Evolutionary conservation across 2,797 vertebrate species (phyloP).

Genomic region (Silurus aristotelis): DNA sequence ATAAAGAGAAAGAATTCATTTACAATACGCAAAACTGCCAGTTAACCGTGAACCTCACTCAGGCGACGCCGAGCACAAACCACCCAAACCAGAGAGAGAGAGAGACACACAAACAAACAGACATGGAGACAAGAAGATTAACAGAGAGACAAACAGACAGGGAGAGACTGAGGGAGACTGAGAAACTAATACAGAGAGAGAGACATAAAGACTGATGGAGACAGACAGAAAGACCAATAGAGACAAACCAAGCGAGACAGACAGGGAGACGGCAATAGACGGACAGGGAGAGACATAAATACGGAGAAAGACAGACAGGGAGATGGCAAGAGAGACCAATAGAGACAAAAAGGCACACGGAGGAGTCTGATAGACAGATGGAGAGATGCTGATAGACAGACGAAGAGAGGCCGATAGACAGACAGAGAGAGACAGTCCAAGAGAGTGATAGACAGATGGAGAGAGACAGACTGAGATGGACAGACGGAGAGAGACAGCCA

Average conservation of each 20-base stretch:
- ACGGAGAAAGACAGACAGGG: too few species aligned
- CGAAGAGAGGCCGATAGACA: not conserved
- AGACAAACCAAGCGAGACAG: too few species aligned
- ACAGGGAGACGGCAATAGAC: too few species aligned
- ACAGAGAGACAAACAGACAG: too few species aligned
- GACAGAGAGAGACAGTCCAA: not conserved
- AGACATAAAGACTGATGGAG: too few species aligned
- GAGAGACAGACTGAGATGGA: not conserved
- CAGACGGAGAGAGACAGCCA: not conserved
- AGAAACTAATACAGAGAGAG: too few species aligned
- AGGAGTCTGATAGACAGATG: too few species aligned
- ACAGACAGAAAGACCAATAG: too few species aligned
- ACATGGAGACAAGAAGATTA: not conserved
- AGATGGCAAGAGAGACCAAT: too few species aligned
- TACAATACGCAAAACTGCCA: slow-evolving; percentile 73
- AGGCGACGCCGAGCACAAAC: slow-evolving; percentile 74
- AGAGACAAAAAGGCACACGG: too few species aligned
- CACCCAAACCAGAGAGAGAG: slow-evolving; percentile 57
- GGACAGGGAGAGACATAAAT: too few species aligned
- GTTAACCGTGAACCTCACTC: slow-evolving; percentile 74
- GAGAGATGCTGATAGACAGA: not conserved
- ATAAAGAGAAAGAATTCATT: slow-evolving; percentile 36
- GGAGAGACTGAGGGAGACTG: too few species aligned
- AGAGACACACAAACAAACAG: not conserved
- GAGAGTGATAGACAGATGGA: not conserved